A percentile compares a stretch with the other conserved stretches of the same genome.
phyloP scores from a whole-genome alignment of 2,113 vertebrate genomes.

The Trichomycterus rosablanca region DNA sequence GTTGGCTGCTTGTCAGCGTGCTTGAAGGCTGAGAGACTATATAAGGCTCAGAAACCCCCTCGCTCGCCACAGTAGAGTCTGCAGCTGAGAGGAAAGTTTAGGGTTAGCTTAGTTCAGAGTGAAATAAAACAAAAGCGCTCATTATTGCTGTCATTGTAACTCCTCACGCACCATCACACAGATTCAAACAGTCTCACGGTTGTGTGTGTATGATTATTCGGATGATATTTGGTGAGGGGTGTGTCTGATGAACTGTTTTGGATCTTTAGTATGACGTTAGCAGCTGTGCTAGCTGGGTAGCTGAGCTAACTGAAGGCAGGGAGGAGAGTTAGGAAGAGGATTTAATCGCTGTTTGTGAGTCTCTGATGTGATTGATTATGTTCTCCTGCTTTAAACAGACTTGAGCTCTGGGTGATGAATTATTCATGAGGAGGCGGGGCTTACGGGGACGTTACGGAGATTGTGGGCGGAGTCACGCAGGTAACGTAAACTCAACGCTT shows the following conservation, averaged over 20 bases:
- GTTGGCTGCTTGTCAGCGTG: constrained; percentile 4
- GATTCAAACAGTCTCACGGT: constrained; percentile 9
- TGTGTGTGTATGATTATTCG: constrained; percentile 6
- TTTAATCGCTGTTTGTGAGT: constrained; percentile 43
- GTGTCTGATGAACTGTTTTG: constrained; percentile 44
- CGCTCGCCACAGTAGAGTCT: constrained; percentile 36
- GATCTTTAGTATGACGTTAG: constrained; percentile 36
- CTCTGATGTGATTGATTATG: constrained; percentile 27
- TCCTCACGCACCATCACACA: constrained; percentile 38
- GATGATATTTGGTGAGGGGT: constrained; percentile 29
- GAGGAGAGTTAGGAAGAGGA: constrained; percentile 49
- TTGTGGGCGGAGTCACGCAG: constrained; percentile 32
- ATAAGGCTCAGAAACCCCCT: constrained; percentile 36
- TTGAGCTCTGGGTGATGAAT: constrained; percentile 32
- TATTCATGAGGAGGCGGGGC: constrained; percentile 47
- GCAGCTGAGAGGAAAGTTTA: constrained; percentile 42
- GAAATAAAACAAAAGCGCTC: background rate
- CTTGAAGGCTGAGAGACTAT: constrained; percentile 23
- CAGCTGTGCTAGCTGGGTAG: constrained; percentile 24
- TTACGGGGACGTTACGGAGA: background rate
- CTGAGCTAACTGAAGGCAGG: constrained; percentile 32
- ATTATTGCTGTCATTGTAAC: constrained; percentile 6
- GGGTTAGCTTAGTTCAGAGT: background rate
- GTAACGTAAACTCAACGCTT: constrained; percentile 27
- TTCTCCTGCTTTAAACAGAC: constrained; percentile 4